Evolutionary conservation across 2,113 vertebrate genomes (phyloP).

Genomic region (Cyanoramphus novaezelandiae): DNA sequence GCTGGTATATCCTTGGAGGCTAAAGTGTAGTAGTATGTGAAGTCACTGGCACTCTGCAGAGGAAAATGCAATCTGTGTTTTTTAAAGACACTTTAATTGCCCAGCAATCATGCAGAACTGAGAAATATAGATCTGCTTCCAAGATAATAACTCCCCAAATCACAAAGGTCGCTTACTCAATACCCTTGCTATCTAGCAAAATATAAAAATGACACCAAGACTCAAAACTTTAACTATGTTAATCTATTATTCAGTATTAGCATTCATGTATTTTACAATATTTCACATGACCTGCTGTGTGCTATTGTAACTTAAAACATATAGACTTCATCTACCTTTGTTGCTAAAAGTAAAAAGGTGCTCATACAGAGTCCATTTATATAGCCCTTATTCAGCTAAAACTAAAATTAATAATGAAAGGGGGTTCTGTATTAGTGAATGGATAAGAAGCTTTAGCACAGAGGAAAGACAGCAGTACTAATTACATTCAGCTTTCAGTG

Average conservation of each 20-base stretch:
- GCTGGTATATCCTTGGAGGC: background rate
- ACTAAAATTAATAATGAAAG: background rate
- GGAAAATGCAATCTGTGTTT: slow-evolving; percentile 33
- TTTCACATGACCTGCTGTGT: background rate
- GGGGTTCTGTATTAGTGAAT: background rate
- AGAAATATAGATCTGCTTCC: slow-evolving; percentile 36
- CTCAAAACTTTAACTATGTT: background rate
- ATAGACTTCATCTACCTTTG: background rate
- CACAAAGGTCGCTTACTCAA: background rate
- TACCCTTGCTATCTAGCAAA: background rate
- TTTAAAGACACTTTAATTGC: slow-evolving; percentile 45
- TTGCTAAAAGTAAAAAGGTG: background rate
- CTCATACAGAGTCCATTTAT: background rate
- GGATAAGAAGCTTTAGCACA: background rate
- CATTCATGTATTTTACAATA: background rate
- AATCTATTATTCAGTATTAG: background rate
- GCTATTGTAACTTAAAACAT: background rate
- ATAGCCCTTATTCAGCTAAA: background rate
- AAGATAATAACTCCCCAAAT: slow-evolving; percentile 30
- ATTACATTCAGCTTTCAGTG: slow-evolving; percentile 7
- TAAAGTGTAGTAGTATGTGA: slow-evolving; percentile 28
- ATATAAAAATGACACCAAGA: background rate
- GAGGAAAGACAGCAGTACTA: background rate
- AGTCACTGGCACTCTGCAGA: background rate
- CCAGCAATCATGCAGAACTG: slow-evolving; percentile 39